phyloP scores from a whole-genome alignment of 92 coral and sea anemone genomes.

The Epizoanthus stellaris region DNA sequence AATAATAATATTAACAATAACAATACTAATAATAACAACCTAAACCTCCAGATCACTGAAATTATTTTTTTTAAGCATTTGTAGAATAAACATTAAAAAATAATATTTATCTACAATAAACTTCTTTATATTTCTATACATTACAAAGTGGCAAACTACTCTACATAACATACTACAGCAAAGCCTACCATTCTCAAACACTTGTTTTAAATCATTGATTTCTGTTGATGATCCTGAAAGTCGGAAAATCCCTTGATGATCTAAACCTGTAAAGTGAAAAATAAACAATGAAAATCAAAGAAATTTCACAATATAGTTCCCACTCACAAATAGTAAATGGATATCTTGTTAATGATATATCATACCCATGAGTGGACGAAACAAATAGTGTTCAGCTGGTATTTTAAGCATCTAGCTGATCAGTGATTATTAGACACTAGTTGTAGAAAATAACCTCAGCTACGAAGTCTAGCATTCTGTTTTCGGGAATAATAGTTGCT shows the following conservation, averaged over 20 bases:
- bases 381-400: not conserved
- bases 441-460: too few relatives aligned
- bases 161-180: not conserved
- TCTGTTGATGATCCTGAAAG: constrained; percentile 96
- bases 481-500: too few relatives aligned
- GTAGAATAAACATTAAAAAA: too few relatives aligned
- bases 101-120: not conserved
- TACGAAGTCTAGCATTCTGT: too few relatives aligned
- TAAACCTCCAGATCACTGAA: too few relatives aligned
- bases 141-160: not conserved
- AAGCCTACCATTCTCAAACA: constrained; percentile 89
- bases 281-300: too few relatives aligned
- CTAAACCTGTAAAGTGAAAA: constrained; percentile 67
- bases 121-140: not conserved
- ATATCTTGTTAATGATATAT: not conserved
- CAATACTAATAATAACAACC: not conserved
- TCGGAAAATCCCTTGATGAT: constrained; percentile 97
- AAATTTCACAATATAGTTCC: not conserved
- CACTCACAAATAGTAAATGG: not conserved
- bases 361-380: not conserved
- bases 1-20: not conserved
- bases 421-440: too few relatives aligned
- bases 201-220: constrained; percentile 95
- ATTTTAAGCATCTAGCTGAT: too few relatives aligned
- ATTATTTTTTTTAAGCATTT: too few relatives aligned